Base-by-base conservation (phyloP, 2,888 invertebrate species). In the Amphipoea lucens region DNA sequence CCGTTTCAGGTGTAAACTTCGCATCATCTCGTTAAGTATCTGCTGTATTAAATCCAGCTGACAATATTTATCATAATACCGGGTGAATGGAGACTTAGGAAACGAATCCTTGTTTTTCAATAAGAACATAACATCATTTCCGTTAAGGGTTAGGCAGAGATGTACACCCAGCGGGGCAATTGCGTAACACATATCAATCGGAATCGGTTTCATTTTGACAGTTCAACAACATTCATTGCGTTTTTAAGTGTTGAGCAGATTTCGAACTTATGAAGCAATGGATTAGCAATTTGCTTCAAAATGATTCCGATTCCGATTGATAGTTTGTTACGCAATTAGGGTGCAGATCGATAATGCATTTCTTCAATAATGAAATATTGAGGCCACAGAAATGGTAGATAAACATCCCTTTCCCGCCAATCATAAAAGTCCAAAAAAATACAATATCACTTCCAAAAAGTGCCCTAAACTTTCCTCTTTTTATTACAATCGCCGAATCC, bases 401-500 rank as follows among this genome's bases (percentile, higher is more conserved):
- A 73, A 79, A 79, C 73, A 82, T 82, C 73, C 72, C 29, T 69
- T 78, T 73, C 29, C 48, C 7, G 20, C 14, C 65, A 57, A 65
- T 57, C 68, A 82, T 79, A 82, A 82, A 82, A 80, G 74, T 29
- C 23, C 12, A 17, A 65, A 42, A 72, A 65, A 42, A 72, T 62
- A 57, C 57, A 68, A n/a, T 20, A 66, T 42, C 51, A 63, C 45
- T 81, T 67, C 77, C 48, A 11, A 74, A 82, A 76, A 79, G 54
- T 74, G 71, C 60, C 51, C 29, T 14, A 68, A 40, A 29, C 54
- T 82, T 65, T 45, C 20, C 29, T 67, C 51, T 70, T 77, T 80
- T 85, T 83, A 65, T 74, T 76, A 54, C 62, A 71, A 76, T 83
- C 70, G 45, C 79, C 23, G 60, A 83, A 67, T 76, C 60, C 67